Evolutionary conservation across 2,888 invertebrate genomes (phyloP).

Genomic region (Drosophila dives): DNA sequence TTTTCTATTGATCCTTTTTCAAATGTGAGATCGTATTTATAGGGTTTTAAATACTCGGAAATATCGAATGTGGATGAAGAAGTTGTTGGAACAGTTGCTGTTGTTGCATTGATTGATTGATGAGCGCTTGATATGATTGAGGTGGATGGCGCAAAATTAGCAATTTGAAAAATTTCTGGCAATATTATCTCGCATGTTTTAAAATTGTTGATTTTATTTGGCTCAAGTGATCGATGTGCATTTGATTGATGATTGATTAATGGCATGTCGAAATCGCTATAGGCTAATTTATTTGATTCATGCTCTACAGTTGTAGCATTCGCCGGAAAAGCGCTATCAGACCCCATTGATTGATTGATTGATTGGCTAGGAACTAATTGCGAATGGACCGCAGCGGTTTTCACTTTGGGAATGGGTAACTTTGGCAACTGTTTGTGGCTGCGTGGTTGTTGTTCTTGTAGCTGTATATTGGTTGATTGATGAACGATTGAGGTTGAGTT

Average conservation of each 20-base stretch:
- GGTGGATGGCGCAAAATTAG: background rate
- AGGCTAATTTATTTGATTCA: conserved; percentile 6
- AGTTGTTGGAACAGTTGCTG: conserved; percentile 3
- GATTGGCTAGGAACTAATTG: conserved; percentile 19
- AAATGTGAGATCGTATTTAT: conserved; percentile 47
- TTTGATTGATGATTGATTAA: background rate
- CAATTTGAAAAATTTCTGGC: background rate
- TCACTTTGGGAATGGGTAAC: conserved; percentile 53
- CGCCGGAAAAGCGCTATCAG: background rate
- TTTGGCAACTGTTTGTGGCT: conserved; percentile 74
- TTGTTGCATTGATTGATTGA: conserved; percentile 1
- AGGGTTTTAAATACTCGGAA: conserved; percentile 71
- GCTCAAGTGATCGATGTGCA: background rate
- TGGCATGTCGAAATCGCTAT: background rate
- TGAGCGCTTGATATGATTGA: conserved; percentile 9
- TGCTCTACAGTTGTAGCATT: conserved; percentile 1
- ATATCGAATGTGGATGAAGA: conserved; percentile 52
- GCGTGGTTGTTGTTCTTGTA: conserved; percentile 21
- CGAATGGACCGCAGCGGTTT: background rate
- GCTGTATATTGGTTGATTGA: conserved; percentile 18
- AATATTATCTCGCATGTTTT: background rate
- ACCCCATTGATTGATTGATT: background rate
- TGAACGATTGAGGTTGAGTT: conserved; percentile 16
- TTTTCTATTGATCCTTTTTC: conserved; percentile 6
- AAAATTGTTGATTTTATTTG: background rate